Percentiles rank a stretch among this genome's conserved stretches.
These are phyloP conservation scores for Melanerpes formicivorus DNA, from an alignment of 2,113 vertebrate genomes.

Conservation along the genomic window DNA sequence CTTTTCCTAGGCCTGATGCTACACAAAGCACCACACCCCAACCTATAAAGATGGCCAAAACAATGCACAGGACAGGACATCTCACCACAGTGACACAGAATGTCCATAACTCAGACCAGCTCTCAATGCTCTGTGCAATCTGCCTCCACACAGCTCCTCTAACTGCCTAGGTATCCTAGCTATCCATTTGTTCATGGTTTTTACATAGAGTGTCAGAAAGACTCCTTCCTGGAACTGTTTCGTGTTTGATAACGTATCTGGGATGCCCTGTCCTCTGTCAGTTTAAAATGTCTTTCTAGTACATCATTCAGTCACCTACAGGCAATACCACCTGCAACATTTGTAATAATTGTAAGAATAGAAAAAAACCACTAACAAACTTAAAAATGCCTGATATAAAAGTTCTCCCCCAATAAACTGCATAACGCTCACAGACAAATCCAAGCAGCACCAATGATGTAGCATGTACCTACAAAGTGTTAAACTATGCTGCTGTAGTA, in stretches of 20 bases:
- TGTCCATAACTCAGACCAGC: background rate
- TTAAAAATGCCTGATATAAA: slow-evolving; percentile 10
- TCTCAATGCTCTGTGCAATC: background rate
- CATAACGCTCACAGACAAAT: background rate
- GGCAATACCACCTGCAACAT: background rate
- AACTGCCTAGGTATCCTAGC: background rate
- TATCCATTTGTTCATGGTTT: background rate
- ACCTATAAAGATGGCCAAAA: background rate
- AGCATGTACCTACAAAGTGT: slow-evolving; percentile 51
- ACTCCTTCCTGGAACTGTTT: background rate
- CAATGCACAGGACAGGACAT: background rate
- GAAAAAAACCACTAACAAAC: background rate
- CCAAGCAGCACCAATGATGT: background rate
- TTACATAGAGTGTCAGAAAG: background rate
- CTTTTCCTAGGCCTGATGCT: background rate
- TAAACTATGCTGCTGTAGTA: slow-evolving; percentile 54
- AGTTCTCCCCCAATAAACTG: background rate
- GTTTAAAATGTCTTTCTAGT: background rate
- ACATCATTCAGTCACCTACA: background rate
- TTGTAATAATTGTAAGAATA: background rate
- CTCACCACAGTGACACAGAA: accelerated
- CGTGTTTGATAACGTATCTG: background rate
- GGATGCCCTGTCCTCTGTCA: background rate
- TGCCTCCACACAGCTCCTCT: background rate
- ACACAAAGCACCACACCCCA: background rate